Percentiles rank a stretch among this genome's conserved stretches.
Conservation (phyloP, 2,888 invertebrate genomes). For the Idaea biselata region DNA sequence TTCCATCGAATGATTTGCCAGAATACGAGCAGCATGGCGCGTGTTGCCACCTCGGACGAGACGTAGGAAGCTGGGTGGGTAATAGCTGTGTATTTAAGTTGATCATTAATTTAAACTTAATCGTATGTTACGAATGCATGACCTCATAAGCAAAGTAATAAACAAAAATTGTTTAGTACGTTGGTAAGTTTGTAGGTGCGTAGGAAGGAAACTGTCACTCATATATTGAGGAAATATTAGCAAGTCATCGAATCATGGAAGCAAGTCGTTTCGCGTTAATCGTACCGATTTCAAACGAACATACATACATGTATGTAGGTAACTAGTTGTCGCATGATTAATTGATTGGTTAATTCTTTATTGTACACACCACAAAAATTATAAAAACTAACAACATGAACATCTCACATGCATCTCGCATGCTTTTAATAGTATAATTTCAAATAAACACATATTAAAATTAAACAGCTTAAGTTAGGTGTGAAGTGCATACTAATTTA, state of each 20-base stretch:
- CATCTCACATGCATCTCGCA: too few species aligned
- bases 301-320: not conserved
- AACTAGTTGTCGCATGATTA: not conserved
- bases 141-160: too few species aligned
- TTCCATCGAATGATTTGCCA: conserved; percentile 19
- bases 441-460: not conserved
- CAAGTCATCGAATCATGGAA: not conserved
- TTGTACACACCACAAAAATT: too few species aligned
- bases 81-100: too few species aligned
- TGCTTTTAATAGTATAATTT: not conserved
- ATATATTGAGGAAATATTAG: not conserved
- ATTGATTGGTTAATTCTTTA: too few species aligned
- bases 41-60: too few species aligned
- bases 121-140: too few species aligned
- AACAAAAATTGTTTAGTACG: not conserved
- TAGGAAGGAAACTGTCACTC: not conserved
- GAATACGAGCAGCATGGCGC: not conserved
- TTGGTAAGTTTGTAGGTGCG: not conserved
- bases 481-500: not conserved
- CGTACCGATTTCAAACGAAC: not conserved
- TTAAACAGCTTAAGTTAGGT: not conserved
- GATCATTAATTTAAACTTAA: too few species aligned
- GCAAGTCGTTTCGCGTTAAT: not conserved
- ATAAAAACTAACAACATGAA: too few species aligned
- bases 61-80: too few species aligned